Evolutionary conservation across 2,888 invertebrate species (phyloP), one percentile per base, ranked within the genome.

Genomic region (Macaria liturata): DNA sequence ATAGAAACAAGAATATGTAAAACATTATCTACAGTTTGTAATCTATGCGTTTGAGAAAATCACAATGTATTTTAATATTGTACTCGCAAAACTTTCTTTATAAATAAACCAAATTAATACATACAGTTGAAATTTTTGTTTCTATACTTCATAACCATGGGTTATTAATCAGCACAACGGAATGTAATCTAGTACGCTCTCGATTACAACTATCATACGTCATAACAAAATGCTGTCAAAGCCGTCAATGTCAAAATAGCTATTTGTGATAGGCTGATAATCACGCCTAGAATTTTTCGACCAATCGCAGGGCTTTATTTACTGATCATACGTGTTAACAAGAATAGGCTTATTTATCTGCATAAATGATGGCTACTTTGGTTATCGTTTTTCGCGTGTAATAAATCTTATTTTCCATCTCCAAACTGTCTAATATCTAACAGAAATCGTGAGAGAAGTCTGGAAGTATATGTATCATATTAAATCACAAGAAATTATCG

Each of bases 331-430:
- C 20, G 20, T 20, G 20, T 20, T 20, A 20, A 20, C 20, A 9
- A 71, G 68, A 82, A 73, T 77, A 67, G 62, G 59, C 51, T 57
- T 42, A 67, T 49, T 46, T 9, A 46, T 42, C 52, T 6, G 0
- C 34, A 37, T 37, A 37, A 51, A 50, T 62, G 58, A 81, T 86
- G 83, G 80, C 81, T 84, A 78, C 78, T 76, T 64, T 64, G 68
- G 73, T 74, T 72, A 65, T 62, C 64, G 71, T 68, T 78, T 76
- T 76, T 75, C 68, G 73, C 76, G 78, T 81, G 77, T 79, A 72
- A 76, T 42, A 75, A 74, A 68, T 68, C 61, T 61, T 64, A 66
- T 68, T 61, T 59, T 62, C 63, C 59, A 43, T 57, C 57, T 65
- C 56, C 59, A 20, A 46, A 45, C 20, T 31, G n/a, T 39, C 20